These are phyloP conservation scores for Irena cyanogastra DNA, from an alignment of 2,113 vertebrate genomes.

Conservation along the genomic window DNA sequence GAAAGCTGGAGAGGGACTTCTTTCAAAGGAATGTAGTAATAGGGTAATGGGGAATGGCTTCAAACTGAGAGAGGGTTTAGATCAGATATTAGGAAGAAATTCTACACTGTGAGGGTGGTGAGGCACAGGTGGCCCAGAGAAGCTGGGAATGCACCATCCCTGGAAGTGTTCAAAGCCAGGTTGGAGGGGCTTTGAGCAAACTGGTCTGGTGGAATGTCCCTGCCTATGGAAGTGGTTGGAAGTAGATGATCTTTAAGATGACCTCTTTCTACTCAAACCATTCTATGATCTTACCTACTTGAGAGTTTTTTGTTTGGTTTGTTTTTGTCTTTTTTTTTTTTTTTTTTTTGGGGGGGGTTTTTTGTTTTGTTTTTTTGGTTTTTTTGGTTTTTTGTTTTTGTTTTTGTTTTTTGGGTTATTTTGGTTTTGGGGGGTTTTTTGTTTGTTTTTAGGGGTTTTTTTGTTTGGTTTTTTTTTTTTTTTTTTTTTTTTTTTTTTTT, in stretches of 20 bases:
- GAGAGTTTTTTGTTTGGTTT: neutral
- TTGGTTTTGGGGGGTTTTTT: no score
- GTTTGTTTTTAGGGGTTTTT: no score
- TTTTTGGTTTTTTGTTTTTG: fast-evolving
- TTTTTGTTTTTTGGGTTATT: no score
- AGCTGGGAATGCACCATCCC: neutral
- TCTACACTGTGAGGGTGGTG: neutral
- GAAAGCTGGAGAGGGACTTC: neutral
- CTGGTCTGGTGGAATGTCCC: neutral
- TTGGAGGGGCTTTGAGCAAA: neutral
- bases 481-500: no score
- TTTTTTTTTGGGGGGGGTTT: no score
- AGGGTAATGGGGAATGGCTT: neutral
- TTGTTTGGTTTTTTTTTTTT: no score
- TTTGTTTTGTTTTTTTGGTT: no score
- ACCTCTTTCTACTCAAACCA: neutral
- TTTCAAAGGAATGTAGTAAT: no score
- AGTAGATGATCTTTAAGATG: neutral
- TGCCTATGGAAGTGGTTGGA: fast-evolving
- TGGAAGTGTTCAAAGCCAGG: neutral
- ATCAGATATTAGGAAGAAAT: neutral
- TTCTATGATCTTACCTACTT: neutral
- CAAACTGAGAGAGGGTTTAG: neutral
- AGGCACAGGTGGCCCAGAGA: neutral
- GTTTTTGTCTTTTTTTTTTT: no score